Evolutionary conservation across 2,113 vertebrate genomes (phyloP).

Genomic region (Brachyhypopomus occidentalis): DNA sequence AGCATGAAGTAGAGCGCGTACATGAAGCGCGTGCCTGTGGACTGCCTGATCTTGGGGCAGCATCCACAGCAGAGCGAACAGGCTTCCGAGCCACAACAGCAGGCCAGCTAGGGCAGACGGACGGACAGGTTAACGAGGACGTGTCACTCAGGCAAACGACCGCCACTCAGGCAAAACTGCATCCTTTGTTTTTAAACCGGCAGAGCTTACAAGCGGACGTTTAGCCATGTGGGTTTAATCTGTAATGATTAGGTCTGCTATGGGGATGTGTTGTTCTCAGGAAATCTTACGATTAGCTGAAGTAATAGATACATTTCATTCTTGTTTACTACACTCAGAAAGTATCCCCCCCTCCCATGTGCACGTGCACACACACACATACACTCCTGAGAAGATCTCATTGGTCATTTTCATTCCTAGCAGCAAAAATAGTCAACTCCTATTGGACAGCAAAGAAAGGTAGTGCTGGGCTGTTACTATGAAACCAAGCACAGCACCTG

Average conservation of each 20-base stretch:
- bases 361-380: not conserved
- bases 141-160: not conserved
- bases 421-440: conserved; percentile 40
- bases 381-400: not conserved
- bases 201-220: not conserved
- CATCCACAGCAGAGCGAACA: conserved; percentile 91
- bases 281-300: not conserved
- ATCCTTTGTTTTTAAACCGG: not conserved
- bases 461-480: conserved; percentile 51
- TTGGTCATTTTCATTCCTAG: conserved; percentile 38
- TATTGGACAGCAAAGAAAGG: conserved; percentile 40
- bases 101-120: conserved; percentile 83
- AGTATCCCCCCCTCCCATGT: not conserved
- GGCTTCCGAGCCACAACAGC: conserved; percentile 88
- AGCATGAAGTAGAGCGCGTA: conserved; percentile 93
- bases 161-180: not conserved
- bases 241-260: not conserved
- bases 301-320: not conserved
- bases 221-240: not conserved
- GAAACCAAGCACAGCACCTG: conserved; percentile 32
- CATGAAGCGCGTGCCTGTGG: conserved; percentile 92
- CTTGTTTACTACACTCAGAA: not conserved
- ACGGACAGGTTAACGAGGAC: not conserved
- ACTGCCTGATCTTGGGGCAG: conserved; percentile 95
- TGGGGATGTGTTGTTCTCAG: not conserved